Conservation (phyloP, 2,113 vertebrate genomes). For the Spea bombifrons region DNA sequence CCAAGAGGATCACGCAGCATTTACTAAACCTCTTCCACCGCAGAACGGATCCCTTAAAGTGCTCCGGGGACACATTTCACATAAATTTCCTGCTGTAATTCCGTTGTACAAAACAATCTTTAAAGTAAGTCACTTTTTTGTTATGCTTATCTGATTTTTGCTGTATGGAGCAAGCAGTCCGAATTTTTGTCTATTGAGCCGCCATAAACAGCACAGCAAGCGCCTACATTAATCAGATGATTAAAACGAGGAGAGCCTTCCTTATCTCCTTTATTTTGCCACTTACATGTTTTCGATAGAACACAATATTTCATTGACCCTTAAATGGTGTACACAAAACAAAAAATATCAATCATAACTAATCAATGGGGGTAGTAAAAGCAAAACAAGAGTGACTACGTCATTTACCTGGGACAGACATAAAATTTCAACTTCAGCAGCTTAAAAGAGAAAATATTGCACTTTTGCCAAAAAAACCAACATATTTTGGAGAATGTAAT, state of each 20-base stretch:
- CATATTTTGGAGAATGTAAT: no score
- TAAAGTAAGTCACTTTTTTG: neutral
- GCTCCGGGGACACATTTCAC: slow-evolving; percentile 5
- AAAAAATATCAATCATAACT: no score
- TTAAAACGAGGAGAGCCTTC: neutral
- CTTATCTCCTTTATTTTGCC: neutral
- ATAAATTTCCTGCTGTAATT: slow-evolving; percentile 21
- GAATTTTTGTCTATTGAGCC: neutral
- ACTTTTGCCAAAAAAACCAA: no score
- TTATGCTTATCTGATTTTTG: neutral
- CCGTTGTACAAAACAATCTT: slow-evolving; percentile 17
- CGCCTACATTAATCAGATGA: neutral
- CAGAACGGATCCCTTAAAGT: slow-evolving; percentile 9
- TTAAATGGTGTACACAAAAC: neutral
- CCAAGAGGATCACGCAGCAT: slow-evolving; percentile 5
- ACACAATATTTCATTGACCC: neutral
- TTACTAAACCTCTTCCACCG: slow-evolving; percentile 6
- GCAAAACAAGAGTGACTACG: no score
- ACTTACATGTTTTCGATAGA: neutral
- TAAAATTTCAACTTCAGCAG: no score
- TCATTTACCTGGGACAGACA: no score
- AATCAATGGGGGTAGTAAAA: no score
- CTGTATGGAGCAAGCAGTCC: neutral
- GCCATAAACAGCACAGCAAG: neutral
- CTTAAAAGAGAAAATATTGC: no score